Conservation (phyloP, 2,888 invertebrate species). For the Leucozona laternaria region DNA sequence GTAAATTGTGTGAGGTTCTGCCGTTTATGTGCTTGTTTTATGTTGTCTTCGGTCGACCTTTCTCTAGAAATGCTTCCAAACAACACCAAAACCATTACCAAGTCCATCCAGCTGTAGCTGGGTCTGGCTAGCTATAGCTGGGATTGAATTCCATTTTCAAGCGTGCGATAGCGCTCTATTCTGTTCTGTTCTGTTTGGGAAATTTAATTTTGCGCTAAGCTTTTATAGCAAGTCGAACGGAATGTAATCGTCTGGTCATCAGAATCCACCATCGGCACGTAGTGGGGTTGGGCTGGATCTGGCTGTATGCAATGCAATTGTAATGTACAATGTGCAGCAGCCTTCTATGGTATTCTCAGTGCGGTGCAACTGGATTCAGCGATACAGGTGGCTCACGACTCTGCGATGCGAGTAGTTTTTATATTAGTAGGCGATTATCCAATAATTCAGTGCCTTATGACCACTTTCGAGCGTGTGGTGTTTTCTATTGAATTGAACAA, state of each 20-base stretch:
- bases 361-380: conserved; percentile 49
- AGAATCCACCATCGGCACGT: conserved; percentile 67
- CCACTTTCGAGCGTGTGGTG: conserved; percentile 48
- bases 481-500: conserved; percentile 41
- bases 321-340: conserved; percentile 21
- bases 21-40: conserved; percentile 52
- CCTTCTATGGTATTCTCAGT: conserved; percentile 62
- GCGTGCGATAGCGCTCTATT: conserved; percentile 30
- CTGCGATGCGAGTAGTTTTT: conserved; percentile 67
- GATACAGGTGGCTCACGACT: conserved; percentile 73
- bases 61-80: conserved; percentile 41
- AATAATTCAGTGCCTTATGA: conserved; percentile 74
- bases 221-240: conserved; percentile 64
- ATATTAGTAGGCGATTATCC: conserved; percentile 70
- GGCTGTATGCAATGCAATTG: conserved; percentile 28
- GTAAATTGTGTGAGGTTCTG: conserved; percentile 57
- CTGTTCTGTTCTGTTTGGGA: conserved; percentile 52
- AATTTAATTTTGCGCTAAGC: conserved; percentile 72
- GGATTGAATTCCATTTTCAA: conserved; percentile 57
- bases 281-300: conserved; percentile 63
- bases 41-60: conserved; percentile 66
- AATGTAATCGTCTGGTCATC: conserved; percentile 75
- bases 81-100: conserved; percentile 52
- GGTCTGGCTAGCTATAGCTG: conserved; percentile 13
- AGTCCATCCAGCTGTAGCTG: conserved; percentile 38